Evolutionary conservation across 2,113 vertebrate species (phyloP).

Genomic region (Henicopernis longicauda): DNA sequence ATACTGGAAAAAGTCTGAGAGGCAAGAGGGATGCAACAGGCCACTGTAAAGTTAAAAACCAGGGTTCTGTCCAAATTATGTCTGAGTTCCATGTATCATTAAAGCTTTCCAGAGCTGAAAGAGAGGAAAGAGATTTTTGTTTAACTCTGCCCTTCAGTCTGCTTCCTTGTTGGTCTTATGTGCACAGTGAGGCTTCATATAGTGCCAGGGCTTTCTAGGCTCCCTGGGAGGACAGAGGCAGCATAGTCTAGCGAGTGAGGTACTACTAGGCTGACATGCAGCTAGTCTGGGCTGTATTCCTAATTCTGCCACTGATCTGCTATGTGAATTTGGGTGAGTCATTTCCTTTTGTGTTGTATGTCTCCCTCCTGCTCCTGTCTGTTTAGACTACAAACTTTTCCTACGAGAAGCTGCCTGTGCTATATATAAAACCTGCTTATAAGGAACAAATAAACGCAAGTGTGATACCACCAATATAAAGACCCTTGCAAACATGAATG

Average conservation of each 20-base stretch:
- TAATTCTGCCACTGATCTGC: not conserved
- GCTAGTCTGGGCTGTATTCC: not conserved
- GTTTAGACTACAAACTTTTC: not conserved
- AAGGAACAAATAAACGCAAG: not conserved
- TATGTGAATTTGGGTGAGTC: not conserved
- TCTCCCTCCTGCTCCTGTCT: conserved; percentile 36
- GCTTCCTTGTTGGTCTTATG: too few relatives aligned
- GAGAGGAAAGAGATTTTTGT: not conserved
- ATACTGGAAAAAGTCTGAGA: not conserved
- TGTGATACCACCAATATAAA: not conserved
- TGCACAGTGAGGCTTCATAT: accelerated
- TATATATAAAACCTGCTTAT: not conserved
- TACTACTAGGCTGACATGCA: not conserved
- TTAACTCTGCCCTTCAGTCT: not conserved
- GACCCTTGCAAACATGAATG: not conserved
- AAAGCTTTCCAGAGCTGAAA: not conserved
- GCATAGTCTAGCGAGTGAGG: not conserved
- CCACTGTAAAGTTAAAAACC: not conserved
- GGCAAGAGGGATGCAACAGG: not conserved
- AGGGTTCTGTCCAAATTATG: not conserved
- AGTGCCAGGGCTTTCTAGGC: not conserved
- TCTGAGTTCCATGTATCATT: not conserved
- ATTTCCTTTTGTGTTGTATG: not conserved
- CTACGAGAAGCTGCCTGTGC: not conserved
- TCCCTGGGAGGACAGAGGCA: not conserved